Evolutionary conservation across 2,797 vertebrate species (phyloP).

Genomic region (Pipistrellus nathusii): DNA sequence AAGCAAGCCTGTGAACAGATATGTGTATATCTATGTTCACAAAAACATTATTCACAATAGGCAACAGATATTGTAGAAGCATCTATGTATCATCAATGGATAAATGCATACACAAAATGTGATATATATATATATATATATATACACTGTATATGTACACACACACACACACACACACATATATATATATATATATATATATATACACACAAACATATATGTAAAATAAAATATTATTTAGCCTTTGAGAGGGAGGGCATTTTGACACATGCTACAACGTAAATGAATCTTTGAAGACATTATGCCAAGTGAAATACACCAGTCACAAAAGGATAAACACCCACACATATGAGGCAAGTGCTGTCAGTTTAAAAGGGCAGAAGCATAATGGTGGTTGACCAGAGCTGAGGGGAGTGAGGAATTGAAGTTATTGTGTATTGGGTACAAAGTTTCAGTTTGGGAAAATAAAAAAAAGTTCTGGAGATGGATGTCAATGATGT

Average conservation of each 20-base stretch:
- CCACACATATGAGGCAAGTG: background rate
- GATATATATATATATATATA: no score
- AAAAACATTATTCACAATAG: background rate
- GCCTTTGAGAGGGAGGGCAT: background rate
- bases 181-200: no score
- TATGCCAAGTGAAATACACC: background rate
- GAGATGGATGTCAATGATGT: no score
- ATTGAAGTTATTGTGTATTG: background rate
- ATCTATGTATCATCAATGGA: background rate
- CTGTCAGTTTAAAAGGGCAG: background rate
- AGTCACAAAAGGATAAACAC: background rate
- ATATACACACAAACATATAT: background rate
- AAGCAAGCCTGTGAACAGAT: background rate
- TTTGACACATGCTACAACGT: background rate
- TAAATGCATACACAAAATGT: background rate
- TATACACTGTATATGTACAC: no score
- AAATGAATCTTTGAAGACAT: background rate
- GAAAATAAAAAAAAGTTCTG: background rate
- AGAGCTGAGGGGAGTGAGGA: background rate
- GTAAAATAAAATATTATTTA: background rate
- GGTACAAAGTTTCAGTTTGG: background rate
- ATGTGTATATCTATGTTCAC: background rate
- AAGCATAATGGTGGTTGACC: background rate
- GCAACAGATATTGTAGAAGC: background rate
- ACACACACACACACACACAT: no score